Base-by-base conservation (phyloP, 2,113 vertebrate species). In the Pao palembangensis region DNA sequence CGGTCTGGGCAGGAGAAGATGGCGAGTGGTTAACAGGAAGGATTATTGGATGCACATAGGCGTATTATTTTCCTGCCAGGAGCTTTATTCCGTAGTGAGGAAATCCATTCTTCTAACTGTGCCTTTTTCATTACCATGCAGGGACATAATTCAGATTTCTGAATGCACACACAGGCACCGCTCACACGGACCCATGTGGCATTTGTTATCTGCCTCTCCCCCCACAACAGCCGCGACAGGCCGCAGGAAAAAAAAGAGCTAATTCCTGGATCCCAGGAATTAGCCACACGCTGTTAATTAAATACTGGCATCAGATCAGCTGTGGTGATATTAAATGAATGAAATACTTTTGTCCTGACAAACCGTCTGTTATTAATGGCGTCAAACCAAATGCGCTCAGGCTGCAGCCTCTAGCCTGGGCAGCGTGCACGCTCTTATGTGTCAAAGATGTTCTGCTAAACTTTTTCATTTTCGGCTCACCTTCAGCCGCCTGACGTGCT, bases 41-140 rank as follows among this genome's bases (percentile, higher is more conserved):
- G 87, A 90, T 90, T 90, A 89, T 86, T 79, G 76, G 75, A 81
- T 84, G 83, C 88, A 72, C 83, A 81, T 64, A 71, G 69, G 75
- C 80, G 78, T 88, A 87, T 89, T 87, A 89, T 88, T 88, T 85
- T 82, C 85, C 82, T 79, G 78, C 76, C 66, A 62, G 71, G 73
- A 80, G 81, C 84, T 87, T 86, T 84, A 84, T 88, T 85, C 73
- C 64, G 66, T 56, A 51, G 63, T 65, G 76, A 78, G 82, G 77
- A 87, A 88, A 90, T 84, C 79, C 69, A 82, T 88, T 83, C 67
- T 68, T 82, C 64, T 71, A 75, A 73, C 72, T 69, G 64, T 78
- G 71, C 83, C 73, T 86, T 78, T 86, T 82, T 88, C 84, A 85
- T 89, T 80, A 84, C 78, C 55, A 78, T 57, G 76, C 65, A 41